Evolutionary conservation across 2,113 vertebrate genomes (phyloP).

Genomic region (Arothron firmamentum): DNA sequence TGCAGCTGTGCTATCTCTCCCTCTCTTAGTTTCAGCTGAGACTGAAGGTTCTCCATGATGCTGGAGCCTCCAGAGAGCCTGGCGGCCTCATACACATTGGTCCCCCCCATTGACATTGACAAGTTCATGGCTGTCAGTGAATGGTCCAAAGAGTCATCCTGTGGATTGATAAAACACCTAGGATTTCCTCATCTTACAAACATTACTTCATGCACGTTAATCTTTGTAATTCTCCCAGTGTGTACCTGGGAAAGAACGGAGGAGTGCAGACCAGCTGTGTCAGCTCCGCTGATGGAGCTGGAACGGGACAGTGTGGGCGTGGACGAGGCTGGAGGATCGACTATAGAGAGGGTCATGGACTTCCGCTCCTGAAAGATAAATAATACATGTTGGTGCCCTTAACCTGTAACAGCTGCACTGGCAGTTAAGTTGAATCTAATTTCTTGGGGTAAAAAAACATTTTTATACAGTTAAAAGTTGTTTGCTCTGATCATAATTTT

Average conservation of each 20-base stretch:
- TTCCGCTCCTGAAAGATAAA: constrained; percentile 80
- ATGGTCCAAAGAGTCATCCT: constrained; percentile 90
- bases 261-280: constrained; percentile 83
- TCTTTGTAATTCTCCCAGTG: not conserved
- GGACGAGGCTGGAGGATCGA: constrained; percentile 81
- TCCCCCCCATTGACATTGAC: constrained; percentile 80
- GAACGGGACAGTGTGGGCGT: constrained; percentile 91
- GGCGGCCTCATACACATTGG: constrained; percentile 89
- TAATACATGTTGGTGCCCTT: not conserved
- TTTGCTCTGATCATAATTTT: too few species aligned
- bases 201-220: not conserved
- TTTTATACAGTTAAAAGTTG: too few species aligned
- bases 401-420: not conserved
- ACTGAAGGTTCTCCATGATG: constrained; percentile 93
- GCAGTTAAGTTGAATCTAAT: not conserved
- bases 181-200: too few species aligned
- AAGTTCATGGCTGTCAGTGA: constrained; percentile 77
- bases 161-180: not conserved
- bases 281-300: constrained; percentile 88
- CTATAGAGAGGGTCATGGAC: constrained; percentile 60
- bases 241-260: constrained; percentile 87
- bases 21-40: constrained; percentile 92
- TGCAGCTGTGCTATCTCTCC: constrained; percentile 94
- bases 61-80: constrained; percentile 94
- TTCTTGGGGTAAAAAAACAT: not conserved